phyloP scores from a whole-genome alignment of 2,888 invertebrate species.

The Vannuccia rotundouncinata region DNA sequence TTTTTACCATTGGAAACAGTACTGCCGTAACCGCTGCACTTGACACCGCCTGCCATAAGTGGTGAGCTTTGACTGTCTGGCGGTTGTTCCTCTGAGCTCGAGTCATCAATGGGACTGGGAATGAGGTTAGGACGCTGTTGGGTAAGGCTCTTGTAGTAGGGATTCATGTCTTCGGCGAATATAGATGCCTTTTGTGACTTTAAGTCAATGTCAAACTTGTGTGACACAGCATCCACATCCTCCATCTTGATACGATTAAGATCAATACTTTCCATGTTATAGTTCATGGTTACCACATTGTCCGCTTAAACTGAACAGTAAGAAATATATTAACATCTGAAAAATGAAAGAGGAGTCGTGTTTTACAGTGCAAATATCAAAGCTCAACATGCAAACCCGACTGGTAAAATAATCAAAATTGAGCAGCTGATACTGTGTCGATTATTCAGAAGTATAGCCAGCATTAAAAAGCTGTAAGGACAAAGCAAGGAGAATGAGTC shows the following conservation, averaged over 20 bases:
- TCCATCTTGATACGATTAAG: neutral
- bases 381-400: too few relatives aligned
- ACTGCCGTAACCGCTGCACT: neutral
- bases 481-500: too few relatives aligned
- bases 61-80: conserved; percentile 5
- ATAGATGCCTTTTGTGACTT: neutral
- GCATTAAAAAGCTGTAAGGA: too few relatives aligned
- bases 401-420: too few relatives aligned
- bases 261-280: neutral
- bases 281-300: neutral
- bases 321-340: neutral
- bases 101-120: neutral
- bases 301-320: neutral
- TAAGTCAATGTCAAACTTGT: neutral
- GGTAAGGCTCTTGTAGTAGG: neutral
- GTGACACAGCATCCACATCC: neutral
- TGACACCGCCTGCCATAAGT: neutral
- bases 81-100: neutral
- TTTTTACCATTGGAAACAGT: neutral
- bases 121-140: neutral
- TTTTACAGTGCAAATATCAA: too few relatives aligned
- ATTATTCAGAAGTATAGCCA: too few relatives aligned
- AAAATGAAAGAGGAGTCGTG: too few relatives aligned
- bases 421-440: too few relatives aligned
- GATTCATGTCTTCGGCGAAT: neutral